A percentile compares a stretch with the other conserved stretches of the same genome.
phyloP scores from a whole-genome alignment of 1,140 invertebrate species.

The Drosophila miranda region DNA sequence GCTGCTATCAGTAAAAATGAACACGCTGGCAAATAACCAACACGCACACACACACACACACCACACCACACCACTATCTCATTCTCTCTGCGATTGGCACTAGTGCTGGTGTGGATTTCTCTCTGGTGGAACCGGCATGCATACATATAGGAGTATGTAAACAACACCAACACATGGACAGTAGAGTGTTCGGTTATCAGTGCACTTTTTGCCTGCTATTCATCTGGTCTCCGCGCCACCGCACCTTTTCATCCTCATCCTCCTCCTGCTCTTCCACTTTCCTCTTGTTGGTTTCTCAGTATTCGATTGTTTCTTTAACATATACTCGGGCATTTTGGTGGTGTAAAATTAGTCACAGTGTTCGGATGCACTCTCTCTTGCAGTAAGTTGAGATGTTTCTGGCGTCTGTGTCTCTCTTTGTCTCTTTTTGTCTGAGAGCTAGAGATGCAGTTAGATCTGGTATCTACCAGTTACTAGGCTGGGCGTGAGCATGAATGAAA shows the following conservation, averaged over 20 bases:
- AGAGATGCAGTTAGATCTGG: slow-evolving; percentile 14
- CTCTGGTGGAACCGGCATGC: slow-evolving; percentile 59
- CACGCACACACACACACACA: slow-evolving; percentile 7
- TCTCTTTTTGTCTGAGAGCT: background rate
- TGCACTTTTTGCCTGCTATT: slow-evolving; percentile 24
- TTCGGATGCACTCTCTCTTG: slow-evolving; percentile 10
- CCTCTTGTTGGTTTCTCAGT: slow-evolving; percentile 36
- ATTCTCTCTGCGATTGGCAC: background rate
- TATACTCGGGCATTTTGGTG: background rate
- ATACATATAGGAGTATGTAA: slow-evolving; percentile 68
- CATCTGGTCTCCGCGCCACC: background rate
- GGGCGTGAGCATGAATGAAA: slow-evolving; percentile 29
- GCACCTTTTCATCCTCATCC: background rate
- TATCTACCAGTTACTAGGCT: slow-evolving; percentile 36
- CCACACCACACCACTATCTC: slow-evolving; percentile 1
- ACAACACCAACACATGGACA: slow-evolving; percentile 62
- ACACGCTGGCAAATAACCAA: slow-evolving; percentile 52
- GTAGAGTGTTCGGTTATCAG: slow-evolving; percentile 70
- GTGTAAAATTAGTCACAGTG: slow-evolving; percentile 50
- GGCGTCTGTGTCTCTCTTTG: background rate
- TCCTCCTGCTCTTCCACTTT: background rate
- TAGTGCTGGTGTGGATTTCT: slow-evolving; percentile 33
- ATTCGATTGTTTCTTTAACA: slow-evolving; percentile 20
- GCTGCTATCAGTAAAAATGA: slow-evolving; percentile 64
- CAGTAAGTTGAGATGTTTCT: too few relatives aligned